phyloP scores from a whole-genome alignment of 64 coral and sea anemone genomes.

The Astreopora myriophthalma region DNA sequence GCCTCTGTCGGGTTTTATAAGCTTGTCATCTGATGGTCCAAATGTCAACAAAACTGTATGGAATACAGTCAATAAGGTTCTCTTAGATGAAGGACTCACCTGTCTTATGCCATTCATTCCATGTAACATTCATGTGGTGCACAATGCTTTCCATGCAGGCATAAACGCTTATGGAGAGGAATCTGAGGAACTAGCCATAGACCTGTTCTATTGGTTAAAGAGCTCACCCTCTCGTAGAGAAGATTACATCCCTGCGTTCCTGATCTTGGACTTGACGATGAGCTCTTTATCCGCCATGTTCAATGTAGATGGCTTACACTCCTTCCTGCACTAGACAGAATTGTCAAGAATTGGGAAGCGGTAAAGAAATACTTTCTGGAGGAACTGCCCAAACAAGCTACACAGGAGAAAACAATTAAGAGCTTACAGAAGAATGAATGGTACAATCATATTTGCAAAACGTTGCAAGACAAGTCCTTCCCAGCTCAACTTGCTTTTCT shows the following conservation, averaged over 20 bases:
- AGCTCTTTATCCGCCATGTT: background rate
- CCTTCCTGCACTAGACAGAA: conserved; percentile 46
- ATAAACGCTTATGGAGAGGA: conserved; percentile 30
- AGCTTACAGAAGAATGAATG: conserved; percentile 19
- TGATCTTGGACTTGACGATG: conserved; percentile 33
- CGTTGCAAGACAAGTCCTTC: conserved; percentile 13
- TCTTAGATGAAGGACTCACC: conserved; percentile 33
- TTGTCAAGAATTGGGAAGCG: conserved; percentile 62
- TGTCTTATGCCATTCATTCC: conserved; percentile 62
- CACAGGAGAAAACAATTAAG: background rate
- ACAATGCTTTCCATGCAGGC: conserved; percentile 50
- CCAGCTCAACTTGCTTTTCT: conserved; percentile 56
- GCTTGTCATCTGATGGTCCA: conserved; percentile 71
- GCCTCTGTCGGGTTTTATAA: conserved; percentile 54
- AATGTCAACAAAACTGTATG: conserved; percentile 66
- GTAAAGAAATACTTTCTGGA: conserved; percentile 36
- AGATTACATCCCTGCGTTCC: conserved; percentile 48
- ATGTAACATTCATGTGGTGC: conserved; percentile 60
- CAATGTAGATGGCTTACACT: conserved; percentile 53
- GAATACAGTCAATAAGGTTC: conserved; percentile 44
- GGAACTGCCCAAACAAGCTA: conserved; percentile 13
- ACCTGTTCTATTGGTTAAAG: conserved; percentile 52
- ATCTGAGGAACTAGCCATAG: conserved; percentile 70
- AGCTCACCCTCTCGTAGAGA: conserved; percentile 30
- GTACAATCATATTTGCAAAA: conserved; percentile 61